Base-by-base conservation (phyloP, 2,797 vertebrate genomes). In the Numenius phaeopus region DNA sequence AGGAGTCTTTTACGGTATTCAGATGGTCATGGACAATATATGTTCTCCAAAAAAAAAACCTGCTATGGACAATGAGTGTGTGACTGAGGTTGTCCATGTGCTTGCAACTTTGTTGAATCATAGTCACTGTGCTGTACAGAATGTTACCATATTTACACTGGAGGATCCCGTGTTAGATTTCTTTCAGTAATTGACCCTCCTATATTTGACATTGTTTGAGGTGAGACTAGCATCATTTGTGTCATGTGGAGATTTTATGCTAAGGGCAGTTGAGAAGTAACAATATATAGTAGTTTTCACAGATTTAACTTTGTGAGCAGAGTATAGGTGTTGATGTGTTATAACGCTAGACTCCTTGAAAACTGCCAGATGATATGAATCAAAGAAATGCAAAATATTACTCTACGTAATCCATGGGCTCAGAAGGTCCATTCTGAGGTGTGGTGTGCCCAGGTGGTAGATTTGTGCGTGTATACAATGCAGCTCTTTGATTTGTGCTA, bases 371-470 rank as follows among this genome's bases (percentile, higher is more conserved):
- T 65, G 0, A 54, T 57, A 20, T 46, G 59, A 73, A 54, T 77
- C 37, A 59, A 77, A 77, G 66, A 85, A 87, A 62, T 52, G 16
- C 0, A 4, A 83, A 83, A 82, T 82, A 50, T 47, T 90, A 44
- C 47, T 65, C n/a, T 61, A 11, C 62, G 34, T 64, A 91, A 88
- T 83, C 55, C 27, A 17, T 55, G 72, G 54, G 32, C 40, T 79
- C 49, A 72, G 62, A 92, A 79, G 59, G n/a, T 73, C 50, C 55
- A 2, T 89, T 90, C 64, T 84, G 83, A 84, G 73, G 42, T 90
- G 50, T 90, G 30, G 54, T 90, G 39, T 62, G 66, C 55, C 81
- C 80, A 93, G 83, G 84, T 87, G 88, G 77, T 65, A 86, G 62
- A 89, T 87, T 87, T 92, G 34, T 89, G 44, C 65, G 27, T 89